A percentile compares a stretch with the other conserved stretches of the same genome.
Evolutionary conservation across 1,140 invertebrate genomes (phyloP).

Genomic region (Drosophila eugracilis): DNA sequence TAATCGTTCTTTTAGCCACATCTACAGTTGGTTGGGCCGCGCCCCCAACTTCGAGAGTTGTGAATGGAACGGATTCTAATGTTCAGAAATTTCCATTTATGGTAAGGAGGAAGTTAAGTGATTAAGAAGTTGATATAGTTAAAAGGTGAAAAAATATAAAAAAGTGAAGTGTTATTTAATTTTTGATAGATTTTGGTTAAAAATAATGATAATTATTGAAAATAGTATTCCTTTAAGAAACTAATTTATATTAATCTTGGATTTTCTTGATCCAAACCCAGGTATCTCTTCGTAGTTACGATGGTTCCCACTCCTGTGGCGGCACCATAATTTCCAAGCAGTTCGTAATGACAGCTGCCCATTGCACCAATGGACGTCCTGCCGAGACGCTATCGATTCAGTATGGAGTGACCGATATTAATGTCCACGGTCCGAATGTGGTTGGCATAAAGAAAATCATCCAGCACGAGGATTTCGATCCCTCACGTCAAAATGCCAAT

Average conservation of each 20-base stretch:
- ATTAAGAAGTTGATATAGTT: too few species aligned
- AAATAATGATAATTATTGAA: neutral
- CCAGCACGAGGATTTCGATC: slow-evolving; percentile 72
- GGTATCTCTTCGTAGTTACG: slow-evolving; percentile 66
- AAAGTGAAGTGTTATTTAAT: neutral
- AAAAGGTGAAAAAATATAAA: too few species aligned
- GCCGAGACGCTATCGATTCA: slow-evolving; percentile 58
- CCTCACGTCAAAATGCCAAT: slow-evolving; percentile 64
- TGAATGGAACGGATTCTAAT: slow-evolving; percentile 69
- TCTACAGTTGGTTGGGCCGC: slow-evolving; percentile 3
- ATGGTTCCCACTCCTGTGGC: slow-evolving; percentile 86
- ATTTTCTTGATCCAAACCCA: neutral
- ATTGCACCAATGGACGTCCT: slow-evolving; percentile 85
- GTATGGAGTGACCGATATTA: slow-evolving; percentile 58
- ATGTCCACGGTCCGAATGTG: slow-evolving; percentile 58
- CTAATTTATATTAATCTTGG: neutral
- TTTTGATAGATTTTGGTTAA: neutral
- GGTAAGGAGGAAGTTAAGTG: too few species aligned
- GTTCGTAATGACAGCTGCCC: slow-evolving; percentile 87
- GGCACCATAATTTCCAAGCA: slow-evolving; percentile 86
- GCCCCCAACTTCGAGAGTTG: slow-evolving; percentile 52
- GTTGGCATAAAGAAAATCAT: slow-evolving; percentile 66
- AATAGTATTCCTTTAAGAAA: neutral
- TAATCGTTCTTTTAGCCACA: slow-evolving; percentile 12
- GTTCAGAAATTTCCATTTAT: slow-evolving; percentile 69